These are phyloP conservation scores for Sibirionetta formosa DNA, from an alignment of 2,797 vertebrate species.

Conservation along the genomic window DNA sequence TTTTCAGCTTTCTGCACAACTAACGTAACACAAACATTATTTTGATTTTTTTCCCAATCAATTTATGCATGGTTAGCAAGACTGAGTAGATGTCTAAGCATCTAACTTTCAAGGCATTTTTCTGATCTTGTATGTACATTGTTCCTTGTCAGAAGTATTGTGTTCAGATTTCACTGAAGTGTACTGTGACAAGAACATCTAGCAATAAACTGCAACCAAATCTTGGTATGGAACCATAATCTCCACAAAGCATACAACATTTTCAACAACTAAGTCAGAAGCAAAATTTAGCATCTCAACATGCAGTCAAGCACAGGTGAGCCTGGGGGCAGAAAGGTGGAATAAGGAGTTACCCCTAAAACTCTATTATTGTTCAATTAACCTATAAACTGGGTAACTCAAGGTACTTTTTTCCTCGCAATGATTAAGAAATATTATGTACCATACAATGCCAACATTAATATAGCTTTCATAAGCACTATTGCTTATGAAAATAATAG, in stretches of 20 bases:
- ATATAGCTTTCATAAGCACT: background rate
- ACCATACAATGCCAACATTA: background rate
- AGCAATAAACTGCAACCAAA: background rate
- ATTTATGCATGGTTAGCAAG: background rate
- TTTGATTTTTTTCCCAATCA: background rate
- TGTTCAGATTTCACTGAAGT: background rate
- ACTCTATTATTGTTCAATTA: background rate
- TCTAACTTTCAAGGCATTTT: background rate
- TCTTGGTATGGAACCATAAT: rapidly evolving
- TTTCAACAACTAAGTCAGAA: background rate
- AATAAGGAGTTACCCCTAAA: background rate
- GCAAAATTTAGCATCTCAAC: background rate
- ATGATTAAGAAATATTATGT: background rate
- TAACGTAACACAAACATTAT: background rate
- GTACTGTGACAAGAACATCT: background rate
- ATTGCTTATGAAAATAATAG: background rate
- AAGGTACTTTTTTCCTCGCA: background rate
- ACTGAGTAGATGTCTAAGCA: background rate
- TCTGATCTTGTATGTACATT: background rate
- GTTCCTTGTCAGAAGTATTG: background rate
- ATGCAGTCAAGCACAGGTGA: background rate
- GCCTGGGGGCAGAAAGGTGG: background rate
- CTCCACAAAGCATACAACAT: background rate
- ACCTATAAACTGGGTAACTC: background rate
- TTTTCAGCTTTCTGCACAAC: background rate